phyloP scores from a whole-genome alignment of 2,888 invertebrate genomes.

The Temnothorax unifasciatus region DNA sequence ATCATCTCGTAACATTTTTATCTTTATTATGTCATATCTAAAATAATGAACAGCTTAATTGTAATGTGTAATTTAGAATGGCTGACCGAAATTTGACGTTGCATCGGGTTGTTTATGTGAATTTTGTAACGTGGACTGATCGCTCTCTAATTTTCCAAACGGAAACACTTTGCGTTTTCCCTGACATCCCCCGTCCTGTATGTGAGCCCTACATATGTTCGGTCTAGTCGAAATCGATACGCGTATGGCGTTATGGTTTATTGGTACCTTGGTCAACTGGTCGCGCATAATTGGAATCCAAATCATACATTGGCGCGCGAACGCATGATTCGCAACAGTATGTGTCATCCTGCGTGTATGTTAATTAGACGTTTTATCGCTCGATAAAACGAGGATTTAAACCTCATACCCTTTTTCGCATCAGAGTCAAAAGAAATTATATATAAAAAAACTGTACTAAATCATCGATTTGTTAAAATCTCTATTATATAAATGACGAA shows the following conservation, averaged over 20 bases:
- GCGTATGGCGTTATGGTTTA: conserved; percentile 48
- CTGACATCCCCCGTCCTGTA: not conserved
- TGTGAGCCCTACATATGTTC: not conserved
- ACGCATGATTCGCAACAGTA: not conserved
- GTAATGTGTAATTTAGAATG: not conserved
- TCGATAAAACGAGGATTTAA: not conserved
- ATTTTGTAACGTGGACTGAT: conserved; percentile 1
- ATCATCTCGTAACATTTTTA: not conserved
- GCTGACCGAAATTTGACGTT: conserved; percentile 19
- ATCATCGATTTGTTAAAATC: not conserved
- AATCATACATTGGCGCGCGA: conserved; percentile 54
- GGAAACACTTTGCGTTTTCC: conserved; percentile 39
- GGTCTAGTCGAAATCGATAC: conserved; percentile 56
- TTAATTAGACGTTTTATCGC: conserved; percentile 47
- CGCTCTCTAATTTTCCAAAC: conserved; percentile 32
- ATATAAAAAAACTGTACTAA: not conserved
- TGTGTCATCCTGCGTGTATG: conserved; percentile 37
- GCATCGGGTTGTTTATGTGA: not conserved
- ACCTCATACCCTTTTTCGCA: not conserved
- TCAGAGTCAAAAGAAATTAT: not conserved
- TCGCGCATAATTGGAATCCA: conserved; percentile 64
- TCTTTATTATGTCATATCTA: not conserved
- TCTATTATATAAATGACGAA: not conserved
- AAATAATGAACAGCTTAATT: not conserved
- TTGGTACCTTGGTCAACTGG: conserved; percentile 65